These are phyloP conservation scores for Trisateles emortualis DNA, from an alignment of 2,888 invertebrate genomes.

Conservation along the genomic window DNA sequence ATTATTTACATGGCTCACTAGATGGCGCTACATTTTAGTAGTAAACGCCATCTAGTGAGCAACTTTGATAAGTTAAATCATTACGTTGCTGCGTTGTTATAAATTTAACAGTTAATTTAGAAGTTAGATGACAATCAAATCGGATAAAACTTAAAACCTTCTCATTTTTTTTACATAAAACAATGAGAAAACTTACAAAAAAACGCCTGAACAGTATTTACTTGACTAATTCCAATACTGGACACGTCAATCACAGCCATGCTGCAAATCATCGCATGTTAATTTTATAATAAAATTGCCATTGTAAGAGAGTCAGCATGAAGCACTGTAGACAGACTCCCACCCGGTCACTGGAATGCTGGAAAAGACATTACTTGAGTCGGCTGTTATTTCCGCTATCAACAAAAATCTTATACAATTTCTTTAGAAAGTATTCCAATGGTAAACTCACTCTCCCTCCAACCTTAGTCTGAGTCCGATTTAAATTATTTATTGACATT, in stretches of 20 bases:
- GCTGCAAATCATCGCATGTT: conserved; percentile 56
- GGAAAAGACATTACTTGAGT: conserved; percentile 46
- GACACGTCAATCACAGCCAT: conserved; percentile 29
- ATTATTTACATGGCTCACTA: neutral
- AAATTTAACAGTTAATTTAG: too few relatives aligned
- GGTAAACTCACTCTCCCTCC: too few relatives aligned
- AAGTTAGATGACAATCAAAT: conserved; percentile 14
- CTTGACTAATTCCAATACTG: conserved; percentile 12
- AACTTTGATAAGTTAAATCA: neutral
- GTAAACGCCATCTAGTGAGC: neutral
- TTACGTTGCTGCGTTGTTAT: neutral
- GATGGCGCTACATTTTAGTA: neutral
- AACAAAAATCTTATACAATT: neutral
- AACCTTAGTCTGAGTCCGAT: too few relatives aligned
- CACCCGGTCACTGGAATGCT: conserved; percentile 64
- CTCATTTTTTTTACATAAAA: conserved; percentile 5
- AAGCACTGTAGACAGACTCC: conserved; percentile 50
- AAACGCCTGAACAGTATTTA: conserved; percentile 42
- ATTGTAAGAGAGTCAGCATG: conserved; percentile 41
- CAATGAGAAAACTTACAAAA: conserved; percentile 9
- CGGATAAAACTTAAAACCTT: conserved; percentile 23
- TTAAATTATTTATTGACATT: too few relatives aligned
- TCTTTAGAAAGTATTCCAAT: neutral
- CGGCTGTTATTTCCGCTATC: conserved; percentile 49
- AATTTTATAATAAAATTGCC: conserved; percentile 30